These are phyloP conservation scores for Drosophila mayri DNA, from an alignment of 1,140 invertebrate species.

Conservation along the genomic window DNA sequence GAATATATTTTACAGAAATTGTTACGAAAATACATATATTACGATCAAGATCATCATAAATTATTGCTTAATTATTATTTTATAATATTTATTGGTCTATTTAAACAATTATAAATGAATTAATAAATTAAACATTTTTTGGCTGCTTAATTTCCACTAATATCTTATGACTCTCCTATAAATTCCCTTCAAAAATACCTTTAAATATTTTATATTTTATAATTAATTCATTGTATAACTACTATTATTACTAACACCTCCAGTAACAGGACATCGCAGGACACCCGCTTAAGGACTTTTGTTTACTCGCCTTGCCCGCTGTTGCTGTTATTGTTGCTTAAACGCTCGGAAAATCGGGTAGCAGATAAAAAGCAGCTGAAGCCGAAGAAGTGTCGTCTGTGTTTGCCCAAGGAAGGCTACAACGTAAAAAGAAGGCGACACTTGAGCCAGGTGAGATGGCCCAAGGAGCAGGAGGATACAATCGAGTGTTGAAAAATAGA, in stretches of 20 bases:
- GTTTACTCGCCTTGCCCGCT: constrained; percentile 55
- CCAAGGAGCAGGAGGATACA: constrained; percentile 8
- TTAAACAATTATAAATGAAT: no score
- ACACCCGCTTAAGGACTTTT: constrained; percentile 14
- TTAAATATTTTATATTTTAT: not conserved
- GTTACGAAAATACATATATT: no score
- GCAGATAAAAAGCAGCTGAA: constrained; percentile 72
- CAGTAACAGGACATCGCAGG: not conserved
- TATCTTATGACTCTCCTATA: no score
- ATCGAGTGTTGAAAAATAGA: constrained; percentile 18
- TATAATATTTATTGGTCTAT: no score
- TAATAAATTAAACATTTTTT: no score
- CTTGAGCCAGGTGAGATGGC: constrained; percentile 39
- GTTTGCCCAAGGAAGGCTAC: constrained; percentile 44
- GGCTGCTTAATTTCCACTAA: no score
- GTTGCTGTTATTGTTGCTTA: constrained; percentile 66
- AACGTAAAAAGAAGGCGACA: constrained; percentile 19
- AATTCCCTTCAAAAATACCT: not conserved
- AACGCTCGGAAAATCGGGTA: constrained; percentile 74
- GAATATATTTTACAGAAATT: not conserved
- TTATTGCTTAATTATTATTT: no score
- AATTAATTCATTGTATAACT: not conserved
- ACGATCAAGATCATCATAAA: no score
- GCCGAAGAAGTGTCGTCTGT: constrained; percentile 70
- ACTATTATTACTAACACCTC: not conserved